Base-by-base conservation (phyloP, 2,113 vertebrate genomes). In the Sisor rabdophorus region DNA sequence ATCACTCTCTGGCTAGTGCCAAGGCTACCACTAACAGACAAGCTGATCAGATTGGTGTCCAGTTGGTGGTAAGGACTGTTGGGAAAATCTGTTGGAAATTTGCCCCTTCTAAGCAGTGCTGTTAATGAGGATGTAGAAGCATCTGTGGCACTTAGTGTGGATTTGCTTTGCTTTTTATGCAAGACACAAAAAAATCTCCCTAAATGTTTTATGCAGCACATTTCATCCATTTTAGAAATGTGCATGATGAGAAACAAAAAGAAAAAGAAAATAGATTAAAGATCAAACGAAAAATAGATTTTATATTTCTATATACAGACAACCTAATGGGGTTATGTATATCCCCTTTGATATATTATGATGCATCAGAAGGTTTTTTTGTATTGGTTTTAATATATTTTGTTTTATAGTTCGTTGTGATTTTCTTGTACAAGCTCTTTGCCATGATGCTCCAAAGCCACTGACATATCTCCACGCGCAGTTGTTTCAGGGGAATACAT, bases 41-140 rank as follows among this genome's bases (percentile, higher is more conserved):
- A 17, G 68, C 56, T 53, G 68, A 44, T 53, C 76, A 30, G 48
- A 71, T 19, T 55, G 68, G 69, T 60, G 67, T 71, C 67, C 67
- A 61, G 67, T 54, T 60, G 67, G 44, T 77, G 63, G 74, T 30
- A 44, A 22, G 53, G 32, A 44, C 26, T 15, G 4, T 20, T 17
- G 40, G 54, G 64, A 36, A 44, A 70, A 59, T 50, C 55, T 32
- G 20, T 40, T 69, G 54, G 54, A 60, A 72, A 58, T 53, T 11
- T 59, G 40, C 44, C 58, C 32, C 4, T 64, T 16, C 28, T 50
- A 64, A 76, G 47, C 24, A 28, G 26, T 1, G 30, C n/a, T 44
- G 60, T 4, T 75, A 75, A 75, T 55, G 73, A 71, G 68, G 30
- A 36, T 40, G 17, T 19, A 53, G 58, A 54, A 71, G 76, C 56